Percentiles rank a stretch among this genome's conserved stretches.
Evolutionary conservation across 1,140 invertebrate genomes (phyloP).

Genomic region (Chionoecetes opilio): DNA sequence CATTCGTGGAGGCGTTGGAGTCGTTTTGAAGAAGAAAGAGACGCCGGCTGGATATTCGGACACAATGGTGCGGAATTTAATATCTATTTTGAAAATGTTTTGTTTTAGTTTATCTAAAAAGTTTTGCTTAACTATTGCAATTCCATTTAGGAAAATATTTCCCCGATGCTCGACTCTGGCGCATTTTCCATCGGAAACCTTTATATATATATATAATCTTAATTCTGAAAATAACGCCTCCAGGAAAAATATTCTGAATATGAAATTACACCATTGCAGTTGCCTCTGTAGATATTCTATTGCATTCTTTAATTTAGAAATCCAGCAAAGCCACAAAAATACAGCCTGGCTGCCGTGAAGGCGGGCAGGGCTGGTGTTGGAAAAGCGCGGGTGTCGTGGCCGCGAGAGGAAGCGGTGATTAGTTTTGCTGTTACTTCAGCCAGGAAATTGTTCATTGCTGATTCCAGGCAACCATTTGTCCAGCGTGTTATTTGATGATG

Average conservation of each 20-base stretch:
- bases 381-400: neutral
- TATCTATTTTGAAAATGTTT: neutral
- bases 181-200: neutral
- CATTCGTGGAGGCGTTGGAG: neutral
- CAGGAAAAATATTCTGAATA: neutral
- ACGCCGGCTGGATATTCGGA: neutral
- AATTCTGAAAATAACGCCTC: neutral
- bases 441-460: neutral
- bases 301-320: neutral
- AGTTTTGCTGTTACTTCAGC: neutral
- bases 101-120: neutral
- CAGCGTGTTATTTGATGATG: neutral
- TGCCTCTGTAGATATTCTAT: neutral
- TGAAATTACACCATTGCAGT: neutral
- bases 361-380: neutral
- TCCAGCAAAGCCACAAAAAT: slow-evolving; percentile 5
- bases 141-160: slow-evolving; percentile 7
- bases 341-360: neutral
- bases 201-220: slow-evolving; percentile 2
- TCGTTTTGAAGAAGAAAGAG: neutral
- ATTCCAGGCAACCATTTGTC: neutral
- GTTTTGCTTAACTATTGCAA: slow-evolving; percentile 8
- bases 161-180: neutral
- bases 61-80: neutral
- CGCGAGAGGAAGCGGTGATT: neutral